These are phyloP conservation scores for Marronus borbonicus DNA, from an alignment of 2,888 invertebrate genomes.

Conservation along the genomic window DNA sequence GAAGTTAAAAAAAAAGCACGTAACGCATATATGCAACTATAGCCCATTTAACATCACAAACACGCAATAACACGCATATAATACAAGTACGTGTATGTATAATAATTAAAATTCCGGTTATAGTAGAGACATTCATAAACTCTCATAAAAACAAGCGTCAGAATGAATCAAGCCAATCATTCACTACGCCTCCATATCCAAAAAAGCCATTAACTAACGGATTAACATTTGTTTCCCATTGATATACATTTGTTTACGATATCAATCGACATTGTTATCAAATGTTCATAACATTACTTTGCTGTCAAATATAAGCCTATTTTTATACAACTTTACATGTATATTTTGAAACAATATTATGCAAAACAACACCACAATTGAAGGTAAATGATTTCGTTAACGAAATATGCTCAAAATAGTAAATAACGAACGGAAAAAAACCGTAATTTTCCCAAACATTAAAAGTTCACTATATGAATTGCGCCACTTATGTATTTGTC, in stretches of 20 bases:
- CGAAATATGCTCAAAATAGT: not conserved
- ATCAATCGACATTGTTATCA: conserved; percentile 31
- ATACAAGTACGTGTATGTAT: not conserved
- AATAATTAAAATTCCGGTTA: conserved; percentile 41
- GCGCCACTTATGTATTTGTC: not conserved
- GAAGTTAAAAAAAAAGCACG: not conserved
- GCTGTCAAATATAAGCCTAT: conserved; percentile 17
- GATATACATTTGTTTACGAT: conserved; percentile 39
- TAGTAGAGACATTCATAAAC: conserved; percentile 44
- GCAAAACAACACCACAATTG: conserved; percentile 1
- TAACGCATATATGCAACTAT: conserved; percentile 16
- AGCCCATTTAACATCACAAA: conserved; percentile 40
- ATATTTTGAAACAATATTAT: conserved; percentile 26
- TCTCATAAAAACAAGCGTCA: conserved; percentile 41
- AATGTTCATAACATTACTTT: conserved; percentile 17
- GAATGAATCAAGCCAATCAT: conserved; percentile 44
- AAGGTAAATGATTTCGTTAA: conserved; percentile 23
- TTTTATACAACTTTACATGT: conserved; percentile 28
- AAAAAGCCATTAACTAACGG: conserved; percentile 37
- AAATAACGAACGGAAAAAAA: conserved; percentile 13
- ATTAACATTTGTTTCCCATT: conserved; percentile 43
- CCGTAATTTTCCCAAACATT: not conserved
- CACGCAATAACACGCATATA: conserved; percentile 17
- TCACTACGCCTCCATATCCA: conserved; percentile 41
- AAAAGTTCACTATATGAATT: not conserved